Evolutionary conservation across 2,888 invertebrate species (phyloP).

Genomic region (Dusona sp.): DNA sequence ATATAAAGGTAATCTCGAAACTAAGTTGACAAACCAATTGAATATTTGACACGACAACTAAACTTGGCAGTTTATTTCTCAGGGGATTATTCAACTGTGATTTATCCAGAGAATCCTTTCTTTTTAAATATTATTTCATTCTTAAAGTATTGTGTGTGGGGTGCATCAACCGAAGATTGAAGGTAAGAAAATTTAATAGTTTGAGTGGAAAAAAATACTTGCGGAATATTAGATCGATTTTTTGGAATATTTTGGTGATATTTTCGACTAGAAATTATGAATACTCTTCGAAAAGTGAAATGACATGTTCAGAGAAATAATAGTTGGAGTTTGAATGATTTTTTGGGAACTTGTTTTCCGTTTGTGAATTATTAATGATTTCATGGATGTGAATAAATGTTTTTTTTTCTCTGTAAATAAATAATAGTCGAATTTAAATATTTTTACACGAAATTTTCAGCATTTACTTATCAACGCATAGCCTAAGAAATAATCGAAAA

Average conservation of each 20-base stretch:
- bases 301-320: not conserved
- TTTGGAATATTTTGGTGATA: not conserved
- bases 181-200: not conserved
- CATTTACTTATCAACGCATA: too few species aligned
- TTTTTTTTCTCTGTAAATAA: too few species aligned
- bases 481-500: not conserved
- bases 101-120: not conserved
- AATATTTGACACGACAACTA: not conserved
- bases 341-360: not conserved
- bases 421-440: too few species aligned
- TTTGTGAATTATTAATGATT: too few species aligned
- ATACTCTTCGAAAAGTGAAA: not conserved
- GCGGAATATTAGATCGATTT: not conserved
- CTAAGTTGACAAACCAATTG: not conserved
- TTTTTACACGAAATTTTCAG: too few species aligned
- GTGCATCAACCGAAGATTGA: not conserved
- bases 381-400: too few species aligned
- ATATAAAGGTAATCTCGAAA: not conserved
- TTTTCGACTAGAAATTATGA: not conserved
- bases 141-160: not conserved
- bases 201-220: not conserved
- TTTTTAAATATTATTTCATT: not conserved
- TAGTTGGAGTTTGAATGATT: not conserved
- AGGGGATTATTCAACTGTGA: constrained; percentile 5
- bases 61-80: not conserved